Conservation (phyloP, 1,140 invertebrate genomes). For the Sitodiplosis mosellana region DNA sequence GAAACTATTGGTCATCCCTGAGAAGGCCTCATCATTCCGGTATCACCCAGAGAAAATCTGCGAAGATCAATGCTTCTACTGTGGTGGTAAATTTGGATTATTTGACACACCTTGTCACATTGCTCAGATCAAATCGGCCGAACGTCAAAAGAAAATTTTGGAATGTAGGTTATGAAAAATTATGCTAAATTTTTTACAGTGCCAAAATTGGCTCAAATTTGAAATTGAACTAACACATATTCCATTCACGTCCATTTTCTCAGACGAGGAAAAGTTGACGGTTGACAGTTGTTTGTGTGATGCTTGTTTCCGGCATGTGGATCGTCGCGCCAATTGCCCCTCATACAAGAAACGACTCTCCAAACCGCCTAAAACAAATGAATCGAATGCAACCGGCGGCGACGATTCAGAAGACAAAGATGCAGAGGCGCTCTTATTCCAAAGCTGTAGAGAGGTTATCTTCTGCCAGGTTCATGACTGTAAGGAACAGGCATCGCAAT, state of each 20-base stretch:
- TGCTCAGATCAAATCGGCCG: slow-evolving; percentile 60
- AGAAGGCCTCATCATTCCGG: slow-evolving; percentile 68
- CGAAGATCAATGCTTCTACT: slow-evolving; percentile 66
- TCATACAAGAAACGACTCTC: slow-evolving; percentile 31
- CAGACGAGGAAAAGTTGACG: slow-evolving; percentile 50
- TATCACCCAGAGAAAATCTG: slow-evolving; percentile 62
- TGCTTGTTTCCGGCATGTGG: slow-evolving; percentile 65
- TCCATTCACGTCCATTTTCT: neutral
- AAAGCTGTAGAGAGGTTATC: too few relatives aligned
- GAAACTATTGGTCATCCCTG: slow-evolving; percentile 56
- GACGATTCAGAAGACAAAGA: slow-evolving; percentile 4
- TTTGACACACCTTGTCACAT: slow-evolving; percentile 72
- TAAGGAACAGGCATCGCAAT: slow-evolving; percentile 39
- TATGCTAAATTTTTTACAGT: neutral
- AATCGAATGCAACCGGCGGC: slow-evolving; percentile 9
- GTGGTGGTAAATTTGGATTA: slow-evolving; percentile 65
- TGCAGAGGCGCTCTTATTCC: neutral
- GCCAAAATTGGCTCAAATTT: neutral
- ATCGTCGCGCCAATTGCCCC: slow-evolving; percentile 50
- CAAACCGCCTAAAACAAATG: slow-evolving; percentile 13
- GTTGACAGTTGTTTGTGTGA: slow-evolving; percentile 68
- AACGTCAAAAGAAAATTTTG: slow-evolving; percentile 56
- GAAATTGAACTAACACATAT: neutral
- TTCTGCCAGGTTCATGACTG: slow-evolving; percentile 28
- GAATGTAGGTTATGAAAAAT: slow-evolving; percentile 39